These are phyloP conservation scores for Daboia siamensis DNA, from an alignment of 2,113 vertebrate genomes.

Conservation along the genomic window DNA sequence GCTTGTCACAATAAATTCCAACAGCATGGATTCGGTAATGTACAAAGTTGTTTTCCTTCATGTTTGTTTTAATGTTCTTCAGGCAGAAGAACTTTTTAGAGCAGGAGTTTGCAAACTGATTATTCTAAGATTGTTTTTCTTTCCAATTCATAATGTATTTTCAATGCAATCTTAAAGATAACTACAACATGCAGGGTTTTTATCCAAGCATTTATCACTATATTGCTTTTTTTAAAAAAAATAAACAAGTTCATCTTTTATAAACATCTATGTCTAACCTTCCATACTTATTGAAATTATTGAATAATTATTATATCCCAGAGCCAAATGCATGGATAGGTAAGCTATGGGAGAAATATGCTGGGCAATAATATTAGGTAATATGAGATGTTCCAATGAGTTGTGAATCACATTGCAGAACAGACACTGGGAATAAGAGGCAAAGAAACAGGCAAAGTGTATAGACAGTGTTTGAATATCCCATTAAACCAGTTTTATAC, in stretches of 20 bases:
- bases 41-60: conserved; percentile 40
- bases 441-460: background rate
- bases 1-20: conserved; percentile 28
- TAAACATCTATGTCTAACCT: background rate
- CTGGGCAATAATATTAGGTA: background rate
- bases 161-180: background rate
- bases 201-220: background rate
- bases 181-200: background rate
- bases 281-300: background rate
- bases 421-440: background rate
- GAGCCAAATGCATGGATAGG: background rate
- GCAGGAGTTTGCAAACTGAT: background rate
- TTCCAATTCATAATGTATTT: conserved; percentile 3
- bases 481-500: background rate
- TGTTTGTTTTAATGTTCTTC: background rate
- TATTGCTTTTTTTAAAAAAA: background rate
- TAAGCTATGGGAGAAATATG: background rate
- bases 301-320: background rate
- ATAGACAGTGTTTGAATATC: background rate
- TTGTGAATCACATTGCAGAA: background rate
- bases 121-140: conserved; percentile 8
- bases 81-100: background rate
- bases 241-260: background rate
- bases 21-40: conserved; percentile 52
- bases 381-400: background rate